These are phyloP conservation scores for Lasiurus cinereus DNA, from an alignment of 2,113 vertebrate species.

Conservation along the genomic window DNA sequence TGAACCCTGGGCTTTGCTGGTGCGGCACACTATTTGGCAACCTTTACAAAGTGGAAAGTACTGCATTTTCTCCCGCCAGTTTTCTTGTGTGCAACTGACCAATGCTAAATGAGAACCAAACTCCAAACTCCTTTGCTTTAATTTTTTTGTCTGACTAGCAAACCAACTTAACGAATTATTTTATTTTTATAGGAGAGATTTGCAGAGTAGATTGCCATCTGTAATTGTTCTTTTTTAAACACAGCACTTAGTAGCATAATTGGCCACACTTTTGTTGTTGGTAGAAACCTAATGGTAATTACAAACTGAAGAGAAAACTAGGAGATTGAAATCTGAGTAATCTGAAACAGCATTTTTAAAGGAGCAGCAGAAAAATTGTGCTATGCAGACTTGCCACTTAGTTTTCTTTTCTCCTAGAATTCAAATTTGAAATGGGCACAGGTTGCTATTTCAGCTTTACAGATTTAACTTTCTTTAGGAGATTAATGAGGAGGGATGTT, in stretches of 20 bases:
- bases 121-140: slow-evolving; percentile 33
- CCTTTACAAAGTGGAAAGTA: slow-evolving; percentile 63
- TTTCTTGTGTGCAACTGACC: slow-evolving; percentile 62
- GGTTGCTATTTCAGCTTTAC: background rate
- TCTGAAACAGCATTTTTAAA: slow-evolving; percentile 56
- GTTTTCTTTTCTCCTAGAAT: slow-evolving; percentile 52
- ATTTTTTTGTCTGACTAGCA: slow-evolving; percentile 69
- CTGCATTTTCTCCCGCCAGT: slow-evolving; percentile 46
- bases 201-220: slow-evolving; percentile 73
- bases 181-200: slow-evolving; percentile 78
- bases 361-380: slow-evolving; percentile 38
- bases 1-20: too few relatives aligned
- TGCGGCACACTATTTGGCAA: slow-evolving; percentile 56
- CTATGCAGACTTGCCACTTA: slow-evolving; percentile 42
- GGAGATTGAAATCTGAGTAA: slow-evolving; percentile 65
- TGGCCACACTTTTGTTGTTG: slow-evolving; percentile 77
- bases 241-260: slow-evolving; percentile 66
- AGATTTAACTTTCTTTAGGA: background rate
- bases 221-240: slow-evolving; percentile 72
- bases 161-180: slow-evolving; percentile 67
- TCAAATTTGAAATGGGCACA: slow-evolving; percentile 15
- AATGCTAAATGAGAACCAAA: slow-evolving; percentile 59
- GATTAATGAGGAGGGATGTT: background rate
- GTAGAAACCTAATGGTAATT: slow-evolving; percentile 77
- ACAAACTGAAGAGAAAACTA: slow-evolving; percentile 78